phyloP scores from a whole-genome alignment of 2,113 vertebrate species.

The Isichthys henryi region DNA sequence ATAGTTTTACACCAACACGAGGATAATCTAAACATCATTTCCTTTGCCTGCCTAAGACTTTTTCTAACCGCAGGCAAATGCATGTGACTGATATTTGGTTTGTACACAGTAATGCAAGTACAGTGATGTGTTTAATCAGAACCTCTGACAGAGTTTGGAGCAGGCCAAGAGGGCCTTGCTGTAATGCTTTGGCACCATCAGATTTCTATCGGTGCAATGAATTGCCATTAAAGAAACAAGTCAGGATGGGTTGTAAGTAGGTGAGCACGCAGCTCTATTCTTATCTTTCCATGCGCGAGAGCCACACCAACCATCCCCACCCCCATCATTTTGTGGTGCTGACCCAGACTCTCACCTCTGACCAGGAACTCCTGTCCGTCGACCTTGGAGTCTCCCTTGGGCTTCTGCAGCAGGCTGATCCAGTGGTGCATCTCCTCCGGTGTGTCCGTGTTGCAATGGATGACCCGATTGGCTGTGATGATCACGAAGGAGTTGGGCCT shows the following conservation, averaged over 20 bases:
- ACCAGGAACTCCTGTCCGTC: slow-evolving; percentile 86
- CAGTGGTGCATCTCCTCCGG: slow-evolving; percentile 93
- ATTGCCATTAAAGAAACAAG: background rate
- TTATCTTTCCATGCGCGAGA: background rate
- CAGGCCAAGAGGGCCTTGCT: background rate
- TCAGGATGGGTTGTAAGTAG: background rate
- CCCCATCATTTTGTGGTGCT: background rate
- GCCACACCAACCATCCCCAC: background rate
- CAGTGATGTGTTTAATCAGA: background rate
- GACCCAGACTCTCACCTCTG: slow-evolving; percentile 56
- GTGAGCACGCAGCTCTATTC: background rate
- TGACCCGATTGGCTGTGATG: slow-evolving; percentile 85
- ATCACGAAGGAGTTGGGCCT: slow-evolving; percentile 92
- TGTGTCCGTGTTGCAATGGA: slow-evolving; percentile 86
- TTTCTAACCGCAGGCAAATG: background rate
- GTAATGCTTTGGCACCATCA: background rate
- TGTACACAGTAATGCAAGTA: background rate
- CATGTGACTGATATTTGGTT: background rate
- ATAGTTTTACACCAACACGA: too few species aligned
- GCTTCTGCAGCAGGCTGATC: slow-evolving; percentile 87
- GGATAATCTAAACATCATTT: too few species aligned
- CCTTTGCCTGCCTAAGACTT: too few species aligned
- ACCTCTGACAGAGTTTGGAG: background rate
- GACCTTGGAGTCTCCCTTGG: slow-evolving; percentile 78
- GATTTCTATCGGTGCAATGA: background rate